phyloP scores from a whole-genome alignment of 2,113 vertebrate species.

The Cettia cetti region DNA sequence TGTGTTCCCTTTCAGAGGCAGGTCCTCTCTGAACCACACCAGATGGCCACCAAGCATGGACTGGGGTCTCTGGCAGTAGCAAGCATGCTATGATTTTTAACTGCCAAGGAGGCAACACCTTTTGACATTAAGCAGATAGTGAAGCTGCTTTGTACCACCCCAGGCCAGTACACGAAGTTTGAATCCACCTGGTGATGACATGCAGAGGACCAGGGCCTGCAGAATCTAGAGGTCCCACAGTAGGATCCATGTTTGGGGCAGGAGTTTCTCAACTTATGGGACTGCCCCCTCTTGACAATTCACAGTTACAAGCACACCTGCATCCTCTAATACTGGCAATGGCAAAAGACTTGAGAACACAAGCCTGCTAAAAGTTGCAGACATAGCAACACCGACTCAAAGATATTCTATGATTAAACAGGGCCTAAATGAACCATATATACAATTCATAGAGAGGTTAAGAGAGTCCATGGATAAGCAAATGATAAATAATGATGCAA shows the following conservation, averaged over 20 bases:
- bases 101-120: not conserved
- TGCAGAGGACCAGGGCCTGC: not conserved
- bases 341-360: not conserved
- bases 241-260: not conserved
- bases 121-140: not conserved
- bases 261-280: not conserved
- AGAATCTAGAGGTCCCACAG: not conserved
- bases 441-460: not conserved
- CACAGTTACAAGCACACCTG: not conserved
- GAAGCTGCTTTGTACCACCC: not conserved
- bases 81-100: not conserved
- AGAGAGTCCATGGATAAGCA: not conserved
- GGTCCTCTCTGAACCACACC: not conserved
- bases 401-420: not conserved
- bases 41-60: not conserved
- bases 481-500: not conserved
- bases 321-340: not conserved
- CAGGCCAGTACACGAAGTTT: not conserved
- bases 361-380: not conserved
- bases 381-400: not conserved
- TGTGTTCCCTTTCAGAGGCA: not conserved
- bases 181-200: not conserved
- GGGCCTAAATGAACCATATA: not conserved
- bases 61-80: not conserved
- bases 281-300: not conserved